phyloP scores from a whole-genome alignment of 2,888 invertebrate genomes.

The Drosophila birchii region DNA sequence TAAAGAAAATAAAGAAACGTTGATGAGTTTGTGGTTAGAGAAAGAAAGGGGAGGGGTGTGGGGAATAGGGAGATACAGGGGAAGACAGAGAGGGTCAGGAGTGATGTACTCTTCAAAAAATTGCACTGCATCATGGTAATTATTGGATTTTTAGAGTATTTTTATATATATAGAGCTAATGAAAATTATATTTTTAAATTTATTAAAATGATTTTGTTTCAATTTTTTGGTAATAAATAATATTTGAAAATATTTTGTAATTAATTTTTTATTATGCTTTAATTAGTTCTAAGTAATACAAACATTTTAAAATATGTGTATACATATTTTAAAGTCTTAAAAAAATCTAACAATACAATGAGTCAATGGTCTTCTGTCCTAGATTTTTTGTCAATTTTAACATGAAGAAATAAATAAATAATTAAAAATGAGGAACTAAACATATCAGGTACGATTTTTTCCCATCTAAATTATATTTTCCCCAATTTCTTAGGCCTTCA shows the following conservation, averaged over 20 bases:
- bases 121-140: no score
- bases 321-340: no score
- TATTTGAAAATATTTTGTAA: neutral
- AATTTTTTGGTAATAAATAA: neutral
- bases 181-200: neutral
- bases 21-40: constrained; percentile 62
- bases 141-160: neutral
- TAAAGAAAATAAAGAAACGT: constrained; percentile 40
- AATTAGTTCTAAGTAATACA: no score
- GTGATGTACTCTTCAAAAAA: neutral
- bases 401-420: no score
- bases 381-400: no score
- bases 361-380: no score
- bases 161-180: neutral
- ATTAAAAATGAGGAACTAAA: no score
- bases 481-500: neutral
- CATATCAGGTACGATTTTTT: no score
- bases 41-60: neutral
- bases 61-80: neutral
- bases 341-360: no score
- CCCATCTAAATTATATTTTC: no score
- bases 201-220: no score
- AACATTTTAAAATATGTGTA: no score
- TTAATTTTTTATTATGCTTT: neutral
- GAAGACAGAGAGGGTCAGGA: constrained; percentile 1